Conservation (phyloP, 2,113 vertebrate species). For the Probosciger aterrimus region DNA sequence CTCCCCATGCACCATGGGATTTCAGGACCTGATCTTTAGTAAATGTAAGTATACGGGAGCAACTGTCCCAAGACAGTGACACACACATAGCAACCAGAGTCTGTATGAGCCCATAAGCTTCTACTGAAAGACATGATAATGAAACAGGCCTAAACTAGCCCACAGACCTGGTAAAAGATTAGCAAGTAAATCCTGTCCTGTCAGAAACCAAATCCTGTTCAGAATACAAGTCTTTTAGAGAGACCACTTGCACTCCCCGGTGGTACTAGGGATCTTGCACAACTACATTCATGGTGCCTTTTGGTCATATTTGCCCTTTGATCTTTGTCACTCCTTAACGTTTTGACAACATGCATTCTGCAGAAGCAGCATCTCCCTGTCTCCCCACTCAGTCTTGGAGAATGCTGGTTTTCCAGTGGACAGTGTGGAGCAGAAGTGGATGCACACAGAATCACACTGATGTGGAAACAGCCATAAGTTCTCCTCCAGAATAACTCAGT, state of each 20-base stretch:
- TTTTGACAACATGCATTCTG: not conserved
- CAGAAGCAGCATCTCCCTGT: not conserved
- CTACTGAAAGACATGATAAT: not conserved
- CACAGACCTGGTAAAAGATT: not conserved
- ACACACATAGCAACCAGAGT: not conserved
- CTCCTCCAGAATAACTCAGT: not conserved
- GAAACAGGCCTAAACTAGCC: not conserved
- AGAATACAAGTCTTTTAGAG: not conserved
- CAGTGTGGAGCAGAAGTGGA: not conserved
- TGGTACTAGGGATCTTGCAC: not conserved
- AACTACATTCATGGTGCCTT: not conserved
- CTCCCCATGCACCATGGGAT: not conserved
- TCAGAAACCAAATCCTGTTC: not conserved
- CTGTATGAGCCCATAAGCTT: not conserved
- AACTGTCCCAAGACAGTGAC: not conserved
- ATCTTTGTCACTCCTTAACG: not conserved
- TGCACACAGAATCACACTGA: not conserved
- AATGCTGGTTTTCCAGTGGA: not conserved
- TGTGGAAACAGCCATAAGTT: not conserved
- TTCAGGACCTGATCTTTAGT: not conserved
- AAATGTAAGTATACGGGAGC: not conserved
- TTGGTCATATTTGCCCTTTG: not conserved
- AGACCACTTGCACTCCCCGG: not conserved
- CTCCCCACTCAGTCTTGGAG: not conserved
- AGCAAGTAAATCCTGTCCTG: not conserved